Percentiles rank a stretch among this genome's conserved stretches.
phyloP scores from a whole-genome alignment of 1,140 invertebrate genomes.

The Heliothis virescens region DNA sequence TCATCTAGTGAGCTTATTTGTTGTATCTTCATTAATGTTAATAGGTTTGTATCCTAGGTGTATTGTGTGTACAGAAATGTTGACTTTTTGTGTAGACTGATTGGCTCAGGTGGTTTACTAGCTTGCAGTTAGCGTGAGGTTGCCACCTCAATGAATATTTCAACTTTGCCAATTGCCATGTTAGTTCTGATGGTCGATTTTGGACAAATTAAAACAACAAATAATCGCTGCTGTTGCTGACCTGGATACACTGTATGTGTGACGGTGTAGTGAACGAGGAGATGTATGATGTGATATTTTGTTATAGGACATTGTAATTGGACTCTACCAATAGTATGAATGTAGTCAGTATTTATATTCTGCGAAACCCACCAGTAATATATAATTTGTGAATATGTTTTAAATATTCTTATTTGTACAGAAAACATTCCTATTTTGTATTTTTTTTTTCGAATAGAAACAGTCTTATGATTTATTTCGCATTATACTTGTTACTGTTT shows the following conservation, averaged over 20 bases:
- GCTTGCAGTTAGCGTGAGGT: no score
- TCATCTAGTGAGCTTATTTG: constrained; percentile 21
- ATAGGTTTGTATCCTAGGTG: constrained; percentile 48
- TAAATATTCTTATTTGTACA: constrained; percentile 27
- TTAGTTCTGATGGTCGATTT: no score
- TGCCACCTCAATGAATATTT: constrained; percentile 8
- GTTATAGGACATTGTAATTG: constrained; percentile 34
- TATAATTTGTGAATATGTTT: constrained; percentile 27
- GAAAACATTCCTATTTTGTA: constrained; percentile 31
- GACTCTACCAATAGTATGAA: constrained; percentile 19
- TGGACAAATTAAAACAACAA: neutral
- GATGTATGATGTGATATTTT: constrained; percentile 37
- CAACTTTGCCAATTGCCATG: neutral
- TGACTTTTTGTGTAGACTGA: constrained; percentile 17
- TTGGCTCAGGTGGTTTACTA: constrained; percentile 6
- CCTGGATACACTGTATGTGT: neutral
- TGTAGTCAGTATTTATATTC: constrained; percentile 38
- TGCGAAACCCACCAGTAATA: constrained; percentile 36
- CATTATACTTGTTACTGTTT: neutral
- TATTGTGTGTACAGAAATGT: constrained; percentile 47
- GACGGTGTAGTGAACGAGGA: no score
- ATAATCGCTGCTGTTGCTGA: neutral
- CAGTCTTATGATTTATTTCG: constrained; percentile 18
- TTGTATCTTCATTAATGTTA: constrained; percentile 42
- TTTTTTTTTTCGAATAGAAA: constrained; percentile 26